phyloP scores from a whole-genome alignment of 2,113 vertebrate species.

The Micronycteris hirsuta region DNA sequence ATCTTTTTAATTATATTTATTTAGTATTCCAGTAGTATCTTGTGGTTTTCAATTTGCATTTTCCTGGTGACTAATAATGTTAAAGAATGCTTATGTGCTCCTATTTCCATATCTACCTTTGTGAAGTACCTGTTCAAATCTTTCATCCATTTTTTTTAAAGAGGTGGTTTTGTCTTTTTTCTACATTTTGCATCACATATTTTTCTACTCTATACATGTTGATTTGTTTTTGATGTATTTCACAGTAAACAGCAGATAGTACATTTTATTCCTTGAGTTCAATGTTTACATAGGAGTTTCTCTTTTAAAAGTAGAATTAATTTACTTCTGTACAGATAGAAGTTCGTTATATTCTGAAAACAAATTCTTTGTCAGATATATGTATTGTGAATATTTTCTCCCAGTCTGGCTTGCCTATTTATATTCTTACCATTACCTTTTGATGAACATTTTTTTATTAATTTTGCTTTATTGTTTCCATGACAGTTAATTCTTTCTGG shows the following conservation, averaged over 20 bases:
- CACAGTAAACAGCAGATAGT: not conserved
- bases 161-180: not conserved
- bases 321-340: not conserved
- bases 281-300: not conserved
- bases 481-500: not conserved
- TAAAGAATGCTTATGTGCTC: not conserved
- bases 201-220: not conserved
- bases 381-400: not conserved
- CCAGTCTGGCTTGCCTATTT: not conserved
- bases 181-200: not conserved
- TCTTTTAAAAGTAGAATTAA: not conserved
- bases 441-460: not conserved
- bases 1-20: not conserved
- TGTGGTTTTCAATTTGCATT: not conserved
- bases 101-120: not conserved
- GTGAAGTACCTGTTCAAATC: not conserved
- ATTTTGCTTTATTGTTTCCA: not conserved
- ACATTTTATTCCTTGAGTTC: not conserved
- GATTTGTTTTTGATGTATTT: not conserved
- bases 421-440: not conserved
- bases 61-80: not conserved
- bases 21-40: not conserved
- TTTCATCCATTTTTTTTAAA: not conserved
- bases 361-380: not conserved
- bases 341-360: not conserved